Base-by-base conservation (phyloP, 1,140 invertebrate genomes). In the Drosophila grimshawi region DNA sequence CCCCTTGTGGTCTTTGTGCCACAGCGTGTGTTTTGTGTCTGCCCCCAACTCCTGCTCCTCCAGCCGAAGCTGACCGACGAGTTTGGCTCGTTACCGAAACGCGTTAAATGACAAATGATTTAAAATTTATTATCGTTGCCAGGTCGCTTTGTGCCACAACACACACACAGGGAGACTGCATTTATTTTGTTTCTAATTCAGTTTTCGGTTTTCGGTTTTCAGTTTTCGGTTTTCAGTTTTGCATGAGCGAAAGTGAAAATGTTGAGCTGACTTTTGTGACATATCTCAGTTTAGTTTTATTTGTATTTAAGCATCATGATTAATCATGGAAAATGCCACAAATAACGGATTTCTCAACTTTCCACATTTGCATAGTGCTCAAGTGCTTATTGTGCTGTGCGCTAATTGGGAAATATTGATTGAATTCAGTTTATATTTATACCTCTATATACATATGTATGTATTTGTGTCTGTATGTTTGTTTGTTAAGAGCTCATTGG, bases 71-170 rank as follows among this genome's bases (percentile, higher is more conserved):
- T 67, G 19, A 1, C 19, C 19, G 19, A 19, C 19, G 19, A 19
- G 19, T 43, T 66, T 69, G 66, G 76, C 83, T 88, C 81, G 83
- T 88, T 88, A 88, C 63, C 83, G 46, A 88, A 86, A 86, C 82
- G 76, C 83, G 83, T 86, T 80, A 82, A 88, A 86, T 86, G 83
- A 88, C 83, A 86, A 86, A 86, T 86, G 80, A 83, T 82, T 88
- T 77, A 68, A 86, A 88, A 83, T 86, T 82, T 88, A 86, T 86
- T 86, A 86, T 86, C 78, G 51, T 65, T 45, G 70, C 52, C 63
- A 32, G 29, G 45, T 37, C 32, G 39, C 57, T 45, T 60, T 77
- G 52, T 53, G 41, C 45, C 62, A 52, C 33, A 19, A 52, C 10
- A 65, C 2, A 65, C 2, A 73, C 7, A 64, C 27, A 59, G 4